These are phyloP conservation scores for Ceriagrion tenellum DNA, from an alignment of 2,888 invertebrate genomes.

Conservation along the genomic window DNA sequence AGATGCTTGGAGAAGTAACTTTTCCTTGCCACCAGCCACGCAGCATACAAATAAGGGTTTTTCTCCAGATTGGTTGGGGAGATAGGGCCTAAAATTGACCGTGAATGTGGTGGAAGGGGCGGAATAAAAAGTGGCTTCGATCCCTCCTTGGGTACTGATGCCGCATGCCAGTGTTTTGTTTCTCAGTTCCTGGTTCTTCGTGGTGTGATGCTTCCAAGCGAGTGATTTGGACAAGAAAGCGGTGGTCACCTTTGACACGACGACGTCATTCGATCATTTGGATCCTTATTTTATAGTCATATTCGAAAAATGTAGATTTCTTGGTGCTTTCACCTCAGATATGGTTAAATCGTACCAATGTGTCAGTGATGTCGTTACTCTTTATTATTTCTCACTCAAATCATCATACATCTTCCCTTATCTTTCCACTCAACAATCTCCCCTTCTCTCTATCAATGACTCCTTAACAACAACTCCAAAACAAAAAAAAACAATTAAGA, in stretches of 20 bases:
- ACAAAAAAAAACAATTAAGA: too few relatives aligned
- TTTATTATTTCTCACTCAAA: too few relatives aligned
- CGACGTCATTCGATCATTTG: not conserved
- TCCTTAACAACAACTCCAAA: too few relatives aligned
- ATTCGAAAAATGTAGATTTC: too few relatives aligned
- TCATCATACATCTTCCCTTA: too few relatives aligned
- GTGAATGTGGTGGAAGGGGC: not conserved
- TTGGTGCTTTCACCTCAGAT: too few relatives aligned
- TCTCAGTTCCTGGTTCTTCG: not conserved
- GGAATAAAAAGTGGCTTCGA: not conserved
- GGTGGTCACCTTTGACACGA: not conserved
- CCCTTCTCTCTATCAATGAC: too few relatives aligned
- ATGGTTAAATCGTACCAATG: too few relatives aligned
- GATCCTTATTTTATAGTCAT: too few relatives aligned
- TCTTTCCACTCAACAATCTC: too few relatives aligned
- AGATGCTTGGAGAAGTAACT: conserved; percentile 35
- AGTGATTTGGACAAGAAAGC: not conserved
- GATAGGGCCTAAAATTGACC: conserved; percentile 16
- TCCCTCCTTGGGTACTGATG: not conserved
- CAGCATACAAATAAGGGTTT: conserved; percentile 48
- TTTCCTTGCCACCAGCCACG: not conserved
- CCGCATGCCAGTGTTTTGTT: not conserved
- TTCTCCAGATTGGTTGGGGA: not conserved
- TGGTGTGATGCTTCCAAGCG: not conserved
- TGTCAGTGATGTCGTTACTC: too few relatives aligned